phyloP scores from a whole-genome alignment of 2,797 vertebrate genomes.

The Ispidina picta region DNA sequence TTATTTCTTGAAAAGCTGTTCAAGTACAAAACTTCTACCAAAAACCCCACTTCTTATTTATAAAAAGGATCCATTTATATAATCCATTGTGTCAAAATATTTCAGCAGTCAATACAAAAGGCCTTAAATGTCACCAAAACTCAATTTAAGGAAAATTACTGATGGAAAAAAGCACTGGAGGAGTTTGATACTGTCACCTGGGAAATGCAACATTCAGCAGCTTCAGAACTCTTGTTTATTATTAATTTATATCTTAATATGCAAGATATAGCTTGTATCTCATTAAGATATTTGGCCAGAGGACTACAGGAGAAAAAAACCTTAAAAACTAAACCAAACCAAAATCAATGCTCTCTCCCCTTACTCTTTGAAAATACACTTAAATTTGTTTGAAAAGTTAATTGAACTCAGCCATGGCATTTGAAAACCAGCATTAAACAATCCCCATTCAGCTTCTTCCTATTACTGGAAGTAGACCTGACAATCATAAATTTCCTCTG shows the following conservation, averaged over 20 bases:
- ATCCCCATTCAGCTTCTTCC: neutral
- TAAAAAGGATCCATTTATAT: neutral
- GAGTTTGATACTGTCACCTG: neutral
- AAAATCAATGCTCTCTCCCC: neutral
- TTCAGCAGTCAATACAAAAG: neutral
- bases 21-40: neutral
- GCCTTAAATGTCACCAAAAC: neutral
- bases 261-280: neutral
- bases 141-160: neutral
- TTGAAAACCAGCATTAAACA: neutral
- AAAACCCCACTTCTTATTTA: neutral
- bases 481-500: neutral
- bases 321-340: neutral
- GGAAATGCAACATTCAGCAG: neutral
- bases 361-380: neutral
- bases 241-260: neutral
- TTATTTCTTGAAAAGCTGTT: neutral
- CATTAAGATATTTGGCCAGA: neutral
- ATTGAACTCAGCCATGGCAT: neutral
- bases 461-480: neutral
- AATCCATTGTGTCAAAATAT: neutral
- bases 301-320: neutral
- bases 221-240: neutral
- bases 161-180: neutral
- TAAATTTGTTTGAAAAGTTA: neutral